Evolutionary conservation across 1,140 invertebrate genomes (phyloP).

Genomic region (Leptopilina clavipes): DNA sequence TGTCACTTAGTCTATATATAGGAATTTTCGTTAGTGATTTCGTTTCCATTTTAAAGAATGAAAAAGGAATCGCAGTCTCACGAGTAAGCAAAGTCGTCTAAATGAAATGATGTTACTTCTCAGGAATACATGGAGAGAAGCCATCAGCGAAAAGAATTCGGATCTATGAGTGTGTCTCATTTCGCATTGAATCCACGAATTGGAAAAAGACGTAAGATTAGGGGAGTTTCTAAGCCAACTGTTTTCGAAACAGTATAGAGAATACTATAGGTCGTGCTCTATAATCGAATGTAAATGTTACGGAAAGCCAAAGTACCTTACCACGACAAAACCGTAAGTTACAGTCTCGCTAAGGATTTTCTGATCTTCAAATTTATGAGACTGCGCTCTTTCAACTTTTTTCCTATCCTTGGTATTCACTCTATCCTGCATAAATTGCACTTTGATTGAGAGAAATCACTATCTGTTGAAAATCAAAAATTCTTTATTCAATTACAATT

Average conservation of each 20-base stretch:
- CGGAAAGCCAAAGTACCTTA: slow-evolving; percentile 65
- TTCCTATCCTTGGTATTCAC: neutral
- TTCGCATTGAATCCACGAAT: neutral
- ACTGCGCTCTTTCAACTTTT: neutral
- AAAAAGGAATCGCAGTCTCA: slow-evolving; percentile 54
- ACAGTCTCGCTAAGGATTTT: slow-evolving; percentile 37
- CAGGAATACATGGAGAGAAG: slow-evolving; percentile 28
- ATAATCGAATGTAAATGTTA: slow-evolving; percentile 70
- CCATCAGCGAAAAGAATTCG: slow-evolving; percentile 41
- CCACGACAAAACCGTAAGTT: slow-evolving; percentile 55
- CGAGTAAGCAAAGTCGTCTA: slow-evolving; percentile 62
- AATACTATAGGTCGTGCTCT: slow-evolving; percentile 26
- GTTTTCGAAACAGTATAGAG: slow-evolving; percentile 1
- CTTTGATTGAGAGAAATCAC: neutral
- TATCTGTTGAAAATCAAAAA: neutral
- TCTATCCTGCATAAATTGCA: neutral
- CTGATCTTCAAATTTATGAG: slow-evolving; percentile 16
- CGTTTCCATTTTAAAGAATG: slow-evolving; percentile 54
- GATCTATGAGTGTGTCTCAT: neutral
- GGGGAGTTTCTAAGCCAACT: slow-evolving; percentile 16
- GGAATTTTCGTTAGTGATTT: slow-evolving; percentile 62
- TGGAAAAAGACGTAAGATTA: slow-evolving; percentile 15
- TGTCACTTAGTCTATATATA: too few species aligned
- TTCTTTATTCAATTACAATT: too few species aligned
- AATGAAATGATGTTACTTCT: slow-evolving; percentile 45